phyloP scores from a whole-genome alignment of 2,797 vertebrate species.

The Erpetoichthys calabaricus region DNA sequence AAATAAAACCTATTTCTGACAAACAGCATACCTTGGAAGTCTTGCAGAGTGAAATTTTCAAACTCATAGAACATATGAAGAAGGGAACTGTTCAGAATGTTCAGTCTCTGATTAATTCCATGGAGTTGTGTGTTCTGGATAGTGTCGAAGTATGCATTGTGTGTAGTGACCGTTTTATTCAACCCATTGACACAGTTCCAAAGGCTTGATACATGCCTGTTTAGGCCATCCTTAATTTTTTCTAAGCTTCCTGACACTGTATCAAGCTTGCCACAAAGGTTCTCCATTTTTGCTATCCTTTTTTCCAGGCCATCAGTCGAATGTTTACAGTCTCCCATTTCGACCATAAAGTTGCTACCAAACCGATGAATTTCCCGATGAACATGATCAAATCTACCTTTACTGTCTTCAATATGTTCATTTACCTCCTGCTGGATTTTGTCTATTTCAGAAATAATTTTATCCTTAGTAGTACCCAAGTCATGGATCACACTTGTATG shows the following conservation, averaged over 20 bases:
- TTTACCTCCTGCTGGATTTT: slow-evolving; percentile 53
- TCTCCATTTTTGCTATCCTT: slow-evolving; percentile 69
- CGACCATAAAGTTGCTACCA: slow-evolving; percentile 35
- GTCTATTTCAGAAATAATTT: slow-evolving; percentile 61
- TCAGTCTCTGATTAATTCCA: slow-evolving; percentile 42
- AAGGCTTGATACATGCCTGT: slow-evolving; percentile 62
- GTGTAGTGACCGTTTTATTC: slow-evolving; percentile 54
- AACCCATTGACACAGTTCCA: slow-evolving; percentile 69
- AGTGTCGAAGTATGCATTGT: slow-evolving; percentile 51
- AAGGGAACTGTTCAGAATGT: slow-evolving; percentile 63
- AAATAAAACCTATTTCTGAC: too few species aligned
- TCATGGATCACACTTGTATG: slow-evolving; percentile 56
- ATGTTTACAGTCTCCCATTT: slow-evolving; percentile 45
- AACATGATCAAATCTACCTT: slow-evolving; percentile 42
- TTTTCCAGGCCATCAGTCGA: slow-evolving; percentile 54
- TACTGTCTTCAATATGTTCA: slow-evolving; percentile 48
- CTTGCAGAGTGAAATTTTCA: slow-evolving; percentile 41
- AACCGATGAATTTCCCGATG: slow-evolving; percentile 47
- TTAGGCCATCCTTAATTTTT: slow-evolving; percentile 66
- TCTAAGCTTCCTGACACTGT: slow-evolving; percentile 56
- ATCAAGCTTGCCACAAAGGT: slow-evolving; percentile 62
- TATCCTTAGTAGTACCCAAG: slow-evolving; percentile 48
- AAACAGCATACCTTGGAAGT: slow-evolving; percentile 53
- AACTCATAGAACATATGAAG: slow-evolving; percentile 48
- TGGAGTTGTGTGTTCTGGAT: slow-evolving; percentile 57